Evolutionary conservation across 2,113 vertebrate genomes (phyloP).

Genomic region (Opisthocomus hoazin): DNA sequence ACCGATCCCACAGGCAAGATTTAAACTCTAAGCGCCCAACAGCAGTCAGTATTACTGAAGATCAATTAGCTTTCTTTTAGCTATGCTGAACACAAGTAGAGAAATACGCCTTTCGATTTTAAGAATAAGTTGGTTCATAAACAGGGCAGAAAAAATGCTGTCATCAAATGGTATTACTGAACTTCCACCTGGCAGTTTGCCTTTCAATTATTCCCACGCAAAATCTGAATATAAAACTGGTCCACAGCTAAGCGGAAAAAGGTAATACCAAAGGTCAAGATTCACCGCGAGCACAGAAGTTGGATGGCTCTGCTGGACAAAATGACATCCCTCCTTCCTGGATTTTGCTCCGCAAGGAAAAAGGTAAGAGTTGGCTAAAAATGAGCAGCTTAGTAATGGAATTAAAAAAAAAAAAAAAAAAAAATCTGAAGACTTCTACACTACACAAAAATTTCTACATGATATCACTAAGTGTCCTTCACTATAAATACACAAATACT

Average conservation of each 20-base stretch:
- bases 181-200: neutral
- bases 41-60: neutral
- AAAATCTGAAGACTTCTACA: too few species aligned
- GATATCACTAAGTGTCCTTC: neutral
- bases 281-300: neutral
- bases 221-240: neutral
- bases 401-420: neutral
- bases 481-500: neutral
- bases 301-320: neutral
- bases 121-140: neutral
- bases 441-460: neutral
- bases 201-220: neutral
- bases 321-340: neutral
- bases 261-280: neutral
- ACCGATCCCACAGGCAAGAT: accelerated
- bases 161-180: neutral
- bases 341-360: neutral
- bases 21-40: neutral
- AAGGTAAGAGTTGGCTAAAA: neutral
- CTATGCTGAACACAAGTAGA: neutral
- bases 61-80: neutral
- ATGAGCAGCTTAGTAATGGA: neutral
- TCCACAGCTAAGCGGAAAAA: neutral
- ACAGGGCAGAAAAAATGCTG: neutral
- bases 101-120: neutral